A percentile compares a stretch with the other conserved stretches of the same genome.
phyloP scores from a whole-genome alignment of 2,888 invertebrate genomes.

The Eledone cirrhosa region DNA sequence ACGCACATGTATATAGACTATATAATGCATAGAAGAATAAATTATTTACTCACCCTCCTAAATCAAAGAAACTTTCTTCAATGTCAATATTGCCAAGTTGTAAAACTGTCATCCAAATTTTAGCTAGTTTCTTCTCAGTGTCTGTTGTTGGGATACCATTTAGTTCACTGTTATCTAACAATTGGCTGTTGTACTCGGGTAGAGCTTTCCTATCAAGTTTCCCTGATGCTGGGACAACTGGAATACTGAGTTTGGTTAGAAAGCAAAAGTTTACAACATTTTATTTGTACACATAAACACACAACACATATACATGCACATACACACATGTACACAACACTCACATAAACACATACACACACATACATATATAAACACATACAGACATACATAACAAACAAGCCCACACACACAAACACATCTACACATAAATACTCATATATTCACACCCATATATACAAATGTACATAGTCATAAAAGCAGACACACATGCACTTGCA shows the following conservation, averaged over 20 bases:
- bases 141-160: conserved; percentile 63
- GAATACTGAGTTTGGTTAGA: conserved; percentile 56
- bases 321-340: no score
- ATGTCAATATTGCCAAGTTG: conserved; percentile 63
- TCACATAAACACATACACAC: no score
- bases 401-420: no score
- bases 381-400: no score
- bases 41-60: conserved; percentile 63
- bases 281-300: no score
- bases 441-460: no score
- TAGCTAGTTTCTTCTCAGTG: conserved; percentile 61
- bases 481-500: no score
- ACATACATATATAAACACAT: no score
- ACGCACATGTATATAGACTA: no score
- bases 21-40: neutral
- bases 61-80: conserved; percentile 68
- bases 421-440: no score
- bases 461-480: no score
- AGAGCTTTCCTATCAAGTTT: conserved; percentile 66
- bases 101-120: conserved; percentile 64
- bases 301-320: no score
- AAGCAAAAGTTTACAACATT: neutral
- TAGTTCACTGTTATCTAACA: conserved; percentile 51
- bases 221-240: conserved; percentile 64
- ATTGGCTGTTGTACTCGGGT: conserved; percentile 58